Evolutionary conservation across 1,140 invertebrate genomes (phyloP), one percentile per base, ranked within the genome.

Genomic region (Drosophila nasuta): DNA sequence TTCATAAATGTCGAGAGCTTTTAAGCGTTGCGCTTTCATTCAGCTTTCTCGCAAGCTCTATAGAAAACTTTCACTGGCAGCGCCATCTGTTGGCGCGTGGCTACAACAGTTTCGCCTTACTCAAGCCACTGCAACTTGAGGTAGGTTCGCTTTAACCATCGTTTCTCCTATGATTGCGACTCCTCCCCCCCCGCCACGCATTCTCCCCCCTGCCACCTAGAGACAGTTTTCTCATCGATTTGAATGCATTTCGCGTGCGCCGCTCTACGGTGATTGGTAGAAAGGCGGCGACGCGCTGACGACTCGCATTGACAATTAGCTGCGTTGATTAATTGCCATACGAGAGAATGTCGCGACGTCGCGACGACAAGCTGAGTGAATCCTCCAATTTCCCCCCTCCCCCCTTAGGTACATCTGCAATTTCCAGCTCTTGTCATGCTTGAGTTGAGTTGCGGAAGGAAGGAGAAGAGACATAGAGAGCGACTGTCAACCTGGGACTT

Each of bases 321-420:
- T 52, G 48, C 70, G 35, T 78, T 88, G 83, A 88, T 88, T 88
- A 88, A 88, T 88, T 88, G 78, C 67, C 77, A 58, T 58, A 10
- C 73, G 73, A 48, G 51, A 64, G 72, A 71, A 66, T 77, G 85
- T 77, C 76, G 83, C 82, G 79, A 87, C 79, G 57, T 66, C 65
- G 52, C 75, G 75, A 77, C 68, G 64, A 62, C 60, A 65, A 56
- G 28, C 15, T 60, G 17, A 28, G 30, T 79, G 77, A 43, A 58
- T 60, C 63, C 60, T 54, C 64, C 72, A 63, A 59, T 8, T 38
- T 8, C 35, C 33, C 13, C 2, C 41, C 43, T 45, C 43, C 33
- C 33, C 2, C 25, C 5, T 20, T 38, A 11, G 33, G 15, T 7
- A 64, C 41, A 41, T 58, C 35, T 41, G 46, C 45, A n/a, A 3